Evolutionary conservation across 1,140 invertebrate species (phyloP).

Genomic region (Dryas iulia): DNA sequence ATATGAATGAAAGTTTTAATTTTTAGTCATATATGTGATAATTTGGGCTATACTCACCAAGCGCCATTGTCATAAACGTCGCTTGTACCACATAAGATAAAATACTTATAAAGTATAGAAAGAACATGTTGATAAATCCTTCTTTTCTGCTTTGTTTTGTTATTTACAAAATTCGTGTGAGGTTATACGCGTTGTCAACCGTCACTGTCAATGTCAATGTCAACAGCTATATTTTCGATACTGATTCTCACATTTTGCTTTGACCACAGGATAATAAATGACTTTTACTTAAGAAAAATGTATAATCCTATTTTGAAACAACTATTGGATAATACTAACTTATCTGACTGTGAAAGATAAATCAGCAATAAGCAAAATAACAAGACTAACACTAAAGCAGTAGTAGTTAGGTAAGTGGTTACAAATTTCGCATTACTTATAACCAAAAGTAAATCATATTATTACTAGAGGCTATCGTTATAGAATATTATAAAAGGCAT

Average conservation of each 20-base stretch:
- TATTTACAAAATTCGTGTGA: constrained; percentile 29
- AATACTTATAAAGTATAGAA: constrained; percentile 61
- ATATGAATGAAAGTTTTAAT: neutral
- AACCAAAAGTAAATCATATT: too few species aligned
- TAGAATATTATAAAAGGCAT: too few species aligned
- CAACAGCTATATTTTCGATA: neutral
- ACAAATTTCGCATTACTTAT: too few species aligned
- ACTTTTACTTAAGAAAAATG: too few species aligned
- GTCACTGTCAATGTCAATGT: constrained; percentile 36
- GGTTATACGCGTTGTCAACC: constrained; percentile 58
- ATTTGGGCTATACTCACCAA: constrained; percentile 45
- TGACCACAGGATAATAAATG: neutral
- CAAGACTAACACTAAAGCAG: too few species aligned
- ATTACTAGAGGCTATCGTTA: too few species aligned
- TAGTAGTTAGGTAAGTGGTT: too few species aligned
- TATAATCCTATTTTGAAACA: too few species aligned
- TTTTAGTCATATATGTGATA: neutral
- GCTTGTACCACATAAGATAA: constrained; percentile 53
- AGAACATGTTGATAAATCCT: constrained; percentile 48
- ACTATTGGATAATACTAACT: too few species aligned
- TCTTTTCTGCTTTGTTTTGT: constrained; percentile 43
- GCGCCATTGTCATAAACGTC: constrained; percentile 50
- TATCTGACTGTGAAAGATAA: too few species aligned
- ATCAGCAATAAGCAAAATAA: too few species aligned
- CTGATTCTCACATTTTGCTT: neutral